These are phyloP conservation scores for Megalonaias nervosa DNA, from an alignment of 1,140 invertebrate species.

Conservation along the genomic window DNA sequence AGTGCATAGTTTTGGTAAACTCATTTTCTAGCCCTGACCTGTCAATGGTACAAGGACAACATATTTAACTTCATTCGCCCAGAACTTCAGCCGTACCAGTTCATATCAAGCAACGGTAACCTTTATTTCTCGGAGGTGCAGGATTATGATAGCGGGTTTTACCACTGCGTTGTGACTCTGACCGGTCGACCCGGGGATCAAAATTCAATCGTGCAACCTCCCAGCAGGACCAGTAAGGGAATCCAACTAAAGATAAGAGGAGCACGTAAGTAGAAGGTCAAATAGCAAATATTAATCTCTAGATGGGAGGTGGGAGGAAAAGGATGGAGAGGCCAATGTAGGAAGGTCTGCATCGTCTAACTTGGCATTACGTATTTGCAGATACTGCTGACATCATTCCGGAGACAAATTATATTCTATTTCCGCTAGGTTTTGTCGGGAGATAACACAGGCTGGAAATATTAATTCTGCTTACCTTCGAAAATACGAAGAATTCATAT, in stretches of 20 bases:
- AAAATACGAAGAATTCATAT: too few relatives aligned
- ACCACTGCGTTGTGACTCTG: conserved; percentile 24
- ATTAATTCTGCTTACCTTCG: too few relatives aligned
- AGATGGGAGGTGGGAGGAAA: not conserved
- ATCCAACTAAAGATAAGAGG: conserved; percentile 19
- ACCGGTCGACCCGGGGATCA: conserved; percentile 8
- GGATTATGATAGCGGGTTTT: conserved; percentile 13
- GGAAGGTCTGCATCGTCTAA: too few relatives aligned
- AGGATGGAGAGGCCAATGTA: too few relatives aligned
- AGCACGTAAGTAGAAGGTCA: not conserved
- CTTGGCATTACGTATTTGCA: too few relatives aligned
- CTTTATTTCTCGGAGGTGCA: conserved; percentile 32
- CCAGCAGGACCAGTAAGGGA: conserved; percentile 16
- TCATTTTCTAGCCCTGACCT: conserved; percentile 15
- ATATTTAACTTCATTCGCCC: conserved; percentile 17
- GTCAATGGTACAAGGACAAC: conserved; percentile 27
- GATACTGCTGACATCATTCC: too few relatives aligned
- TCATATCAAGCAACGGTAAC: conserved; percentile 28
- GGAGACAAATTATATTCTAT: too few relatives aligned
- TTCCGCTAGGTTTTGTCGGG: too few relatives aligned
- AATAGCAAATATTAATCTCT: not conserved
- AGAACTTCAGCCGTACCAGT: conserved; percentile 26
- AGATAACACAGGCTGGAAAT: too few relatives aligned
- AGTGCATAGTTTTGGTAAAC: too few relatives aligned
- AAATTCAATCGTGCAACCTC: conserved; percentile 9